Evolutionary conservation across 92 coral and sea anemone species (phyloP).

Genomic region (Meandrina meandrites): DNA sequence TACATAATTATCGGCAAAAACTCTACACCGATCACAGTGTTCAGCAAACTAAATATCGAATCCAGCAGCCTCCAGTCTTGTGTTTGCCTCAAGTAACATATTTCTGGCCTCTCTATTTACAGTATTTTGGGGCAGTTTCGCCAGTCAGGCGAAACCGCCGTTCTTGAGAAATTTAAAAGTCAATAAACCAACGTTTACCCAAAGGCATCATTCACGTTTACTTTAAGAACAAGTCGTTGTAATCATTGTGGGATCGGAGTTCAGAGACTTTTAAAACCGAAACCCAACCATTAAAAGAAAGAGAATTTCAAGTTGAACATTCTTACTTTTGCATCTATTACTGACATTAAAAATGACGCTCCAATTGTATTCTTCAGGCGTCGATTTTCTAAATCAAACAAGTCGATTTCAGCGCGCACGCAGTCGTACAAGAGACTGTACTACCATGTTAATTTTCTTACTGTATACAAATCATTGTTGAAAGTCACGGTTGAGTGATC

Average conservation of each 20-base stretch:
- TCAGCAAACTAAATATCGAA: no score
- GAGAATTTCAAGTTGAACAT: neutral
- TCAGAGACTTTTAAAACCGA: neutral
- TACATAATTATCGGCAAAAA: no score
- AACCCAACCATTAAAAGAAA: neutral
- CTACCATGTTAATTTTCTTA: no score
- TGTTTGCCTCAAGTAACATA: no score
- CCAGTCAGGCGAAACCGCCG: conserved; percentile 62
- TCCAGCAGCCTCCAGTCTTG: no score
- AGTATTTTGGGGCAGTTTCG: conserved; percentile 42
- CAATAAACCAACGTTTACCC: neutral
- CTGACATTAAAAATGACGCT: neutral
- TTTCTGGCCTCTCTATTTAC: no score
- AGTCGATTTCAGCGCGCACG: neutral
- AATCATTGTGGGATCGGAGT: conserved; percentile 37
- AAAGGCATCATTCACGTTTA: no score
- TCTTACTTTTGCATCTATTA: neutral
- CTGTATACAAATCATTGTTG: neutral
- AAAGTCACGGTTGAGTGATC: neutral
- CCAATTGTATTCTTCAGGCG: neutral
- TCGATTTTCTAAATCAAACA: no score
- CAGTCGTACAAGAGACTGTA: neutral
- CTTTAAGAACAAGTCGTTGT: neutral
- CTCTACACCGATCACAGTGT: no score
- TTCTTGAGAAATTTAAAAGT: conserved; percentile 80